Base-by-base conservation (phyloP, 2,888 invertebrate species). In the Acronicta alni region DNA sequence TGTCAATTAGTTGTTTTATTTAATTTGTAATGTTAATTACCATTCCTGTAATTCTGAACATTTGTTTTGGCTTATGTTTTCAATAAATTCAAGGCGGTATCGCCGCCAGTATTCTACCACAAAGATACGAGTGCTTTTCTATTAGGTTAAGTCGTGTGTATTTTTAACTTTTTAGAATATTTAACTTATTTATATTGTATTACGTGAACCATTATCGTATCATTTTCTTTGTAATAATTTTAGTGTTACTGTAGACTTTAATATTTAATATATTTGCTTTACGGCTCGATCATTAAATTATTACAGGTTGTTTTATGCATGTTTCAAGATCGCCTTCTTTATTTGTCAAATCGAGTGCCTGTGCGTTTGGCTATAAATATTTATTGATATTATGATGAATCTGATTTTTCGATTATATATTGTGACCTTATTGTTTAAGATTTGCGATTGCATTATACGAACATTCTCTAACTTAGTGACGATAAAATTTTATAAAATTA, bases 181-280 rank as follows among this genome's bases (percentile, higher is more conserved):
- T 93, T 93, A 93, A 93, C 93, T 94, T 94, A 94, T 94, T 94
- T 93, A 91, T 91, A 92, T 92, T 91, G 91, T 92, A 93, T 93
- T 93, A 91, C 89, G 90, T 92, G 92, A 90, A 91, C 85, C 87
- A 90, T 90, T 90, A 90, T 91, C 86, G 86, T 89, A 93, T 89
- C 87, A 89, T 91, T 94, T 94, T 89, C 92, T 94, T 94, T 93
- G 86, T 92, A 91, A 92, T 92, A 90, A 90, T 93, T 93, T 84
- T 93, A 93, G 93, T 88, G 83, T 92, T 91, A 92, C 83, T 84
- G 88, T 93, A 94, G 93, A 88, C 85, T 75, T 92, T 93, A 91
- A 92, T 91, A 91, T 91, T 92, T 91, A 93, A 93, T 93, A 93
- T 93, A 93, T 94, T 93, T 93, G 90, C 90, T 93, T 93, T 91